Evolutionary conservation across 2,888 invertebrate species (phyloP).

Genomic region (Clitarchus hookeri): DNA sequence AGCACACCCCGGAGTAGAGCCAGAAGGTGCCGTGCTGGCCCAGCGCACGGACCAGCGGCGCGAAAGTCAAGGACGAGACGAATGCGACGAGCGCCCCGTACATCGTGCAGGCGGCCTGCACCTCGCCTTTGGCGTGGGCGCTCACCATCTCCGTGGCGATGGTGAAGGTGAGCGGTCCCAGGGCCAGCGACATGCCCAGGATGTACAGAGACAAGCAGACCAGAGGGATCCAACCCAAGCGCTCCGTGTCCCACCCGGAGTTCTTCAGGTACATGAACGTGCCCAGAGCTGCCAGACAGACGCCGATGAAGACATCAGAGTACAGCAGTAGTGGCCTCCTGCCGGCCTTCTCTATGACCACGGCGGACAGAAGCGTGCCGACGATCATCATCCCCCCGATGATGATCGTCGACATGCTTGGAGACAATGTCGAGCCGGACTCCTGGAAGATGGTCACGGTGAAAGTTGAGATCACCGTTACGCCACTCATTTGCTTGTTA

Average conservation of each 20-base stretch:
- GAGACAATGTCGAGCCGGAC: neutral
- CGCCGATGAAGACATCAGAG: neutral
- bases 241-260: neutral
- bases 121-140: neutral
- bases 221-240: conserved; percentile 32
- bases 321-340: neutral
- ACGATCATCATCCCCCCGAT: neutral
- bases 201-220: conserved; percentile 31
- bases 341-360: neutral
- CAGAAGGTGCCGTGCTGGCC: conserved; percentile 1
- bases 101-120: neutral
- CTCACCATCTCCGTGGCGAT: neutral
- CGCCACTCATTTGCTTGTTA: neutral
- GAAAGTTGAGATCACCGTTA: neutral
- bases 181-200: neutral
- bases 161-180: neutral
- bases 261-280: neutral
- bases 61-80: neutral
- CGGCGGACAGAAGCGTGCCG: neutral
- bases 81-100: neutral
- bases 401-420: neutral
- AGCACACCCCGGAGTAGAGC: neutral
- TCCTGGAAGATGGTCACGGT: neutral
- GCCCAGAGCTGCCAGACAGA: neutral
- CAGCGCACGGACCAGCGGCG: neutral